phyloP scores from a whole-genome alignment of 2,888 invertebrate genomes.

The Ophioninae sp. region DNA sequence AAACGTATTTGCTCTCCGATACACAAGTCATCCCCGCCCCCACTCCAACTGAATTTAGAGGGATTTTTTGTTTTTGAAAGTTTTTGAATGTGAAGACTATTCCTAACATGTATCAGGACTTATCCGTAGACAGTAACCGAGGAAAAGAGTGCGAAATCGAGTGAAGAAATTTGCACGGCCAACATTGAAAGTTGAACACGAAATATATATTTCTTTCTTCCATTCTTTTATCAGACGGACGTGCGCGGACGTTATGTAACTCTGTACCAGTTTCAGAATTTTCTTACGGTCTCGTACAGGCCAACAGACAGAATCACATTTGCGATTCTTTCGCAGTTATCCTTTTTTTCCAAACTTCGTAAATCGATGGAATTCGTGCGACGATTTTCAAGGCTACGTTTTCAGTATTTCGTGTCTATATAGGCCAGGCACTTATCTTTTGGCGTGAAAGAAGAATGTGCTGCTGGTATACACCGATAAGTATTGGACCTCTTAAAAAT shows the following conservation, averaged over 20 bases:
- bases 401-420: constrained; percentile 30
- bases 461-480: background rate
- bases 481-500: background rate
- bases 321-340: constrained; percentile 1
- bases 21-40: too few relatives aligned
- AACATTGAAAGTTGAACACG: constrained; percentile 59
- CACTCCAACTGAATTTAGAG: too few relatives aligned
- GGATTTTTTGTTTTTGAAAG: too few relatives aligned
- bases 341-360: constrained; percentile 25
- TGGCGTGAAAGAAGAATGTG: background rate
- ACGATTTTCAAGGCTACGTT: constrained; percentile 32
- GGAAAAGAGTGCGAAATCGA: constrained; percentile 1
- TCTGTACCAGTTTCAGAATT: constrained; percentile 6
- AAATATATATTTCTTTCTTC: constrained; percentile 60
- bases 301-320: constrained; percentile 6
- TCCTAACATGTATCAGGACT: too few relatives aligned
- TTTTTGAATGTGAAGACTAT: too few relatives aligned
- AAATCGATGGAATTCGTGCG: constrained; percentile 48
- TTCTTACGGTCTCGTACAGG: constrained; percentile 5
- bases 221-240: constrained; percentile 3
- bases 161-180: background rate
- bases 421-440: background rate
- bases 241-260: constrained; percentile 18
- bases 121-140: constrained; percentile 3
- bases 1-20: too few relatives aligned